These are phyloP conservation scores for Cheilinus undulatus DNA, from an alignment of 2,113 vertebrate genomes.

Conservation along the genomic window DNA sequence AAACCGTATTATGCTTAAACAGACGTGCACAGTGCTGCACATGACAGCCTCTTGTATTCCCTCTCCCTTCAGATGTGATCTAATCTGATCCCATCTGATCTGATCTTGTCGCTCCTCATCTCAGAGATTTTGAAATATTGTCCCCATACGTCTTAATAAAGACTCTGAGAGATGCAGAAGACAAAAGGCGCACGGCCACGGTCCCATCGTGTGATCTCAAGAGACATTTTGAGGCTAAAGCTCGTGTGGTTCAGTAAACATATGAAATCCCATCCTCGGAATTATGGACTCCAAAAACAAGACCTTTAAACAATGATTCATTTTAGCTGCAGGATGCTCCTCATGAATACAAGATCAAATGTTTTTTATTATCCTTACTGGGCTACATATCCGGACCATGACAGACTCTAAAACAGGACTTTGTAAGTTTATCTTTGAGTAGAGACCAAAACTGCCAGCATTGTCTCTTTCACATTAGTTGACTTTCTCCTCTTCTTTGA, in stretches of 20 bases:
- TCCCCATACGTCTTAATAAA: conserved; percentile 3
- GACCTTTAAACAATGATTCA: neutral
- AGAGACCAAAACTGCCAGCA: neutral
- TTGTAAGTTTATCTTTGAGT: neutral
- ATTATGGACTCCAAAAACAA: conserved; percentile 35
- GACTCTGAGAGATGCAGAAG: neutral
- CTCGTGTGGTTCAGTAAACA: conserved; percentile 31
- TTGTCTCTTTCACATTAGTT: neutral
- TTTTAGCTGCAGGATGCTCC: conserved; percentile 10
- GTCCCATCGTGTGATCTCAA: neutral
- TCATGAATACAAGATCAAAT: conserved; percentile 5
- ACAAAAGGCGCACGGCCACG: neutral
- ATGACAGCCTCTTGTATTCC: conserved; percentile 24
- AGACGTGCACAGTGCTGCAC: neutral
- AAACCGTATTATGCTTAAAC: conserved; percentile 34
- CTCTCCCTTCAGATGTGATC: conserved; percentile 39
- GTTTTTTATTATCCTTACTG: conserved; percentile 1
- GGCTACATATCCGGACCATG: neutral
- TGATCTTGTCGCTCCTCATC: conserved; percentile 23
- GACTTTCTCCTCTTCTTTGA: neutral
- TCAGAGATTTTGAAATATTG: neutral
- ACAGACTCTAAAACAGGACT: neutral
- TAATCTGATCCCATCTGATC: conserved; percentile 36
- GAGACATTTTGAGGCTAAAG: conserved; percentile 44
- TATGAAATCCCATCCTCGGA: neutral